phyloP scores from a whole-genome alignment of 2,113 vertebrate species.

The Camelus bactrianus region DNA sequence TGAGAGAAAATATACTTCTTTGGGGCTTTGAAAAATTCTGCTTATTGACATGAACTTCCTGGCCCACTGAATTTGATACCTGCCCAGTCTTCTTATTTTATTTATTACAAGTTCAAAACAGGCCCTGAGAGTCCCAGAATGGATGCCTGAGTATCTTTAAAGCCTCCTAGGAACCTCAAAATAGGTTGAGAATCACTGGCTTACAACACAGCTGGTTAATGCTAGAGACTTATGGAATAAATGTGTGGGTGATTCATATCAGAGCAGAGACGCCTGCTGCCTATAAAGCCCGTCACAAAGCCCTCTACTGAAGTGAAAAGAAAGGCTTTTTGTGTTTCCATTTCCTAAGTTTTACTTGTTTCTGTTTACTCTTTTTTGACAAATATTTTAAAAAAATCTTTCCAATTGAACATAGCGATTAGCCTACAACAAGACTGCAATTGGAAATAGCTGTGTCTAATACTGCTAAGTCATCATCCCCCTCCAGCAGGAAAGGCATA shows the following conservation, averaged over 20 bases:
- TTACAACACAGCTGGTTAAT: not conserved
- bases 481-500: not conserved
- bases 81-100: not conserved
- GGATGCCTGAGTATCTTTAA: not conserved
- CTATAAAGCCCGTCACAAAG: not conserved
- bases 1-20: not conserved
- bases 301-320: not conserved
- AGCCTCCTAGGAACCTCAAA: not conserved
- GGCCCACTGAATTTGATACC: not conserved
- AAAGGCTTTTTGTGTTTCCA: not conserved
- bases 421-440: slow-evolving; percentile 7
- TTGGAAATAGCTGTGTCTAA: slow-evolving; percentile 35
- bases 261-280: not conserved
- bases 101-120: not conserved
- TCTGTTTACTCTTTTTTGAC: not conserved
- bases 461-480: not conserved
- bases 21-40: not conserved
- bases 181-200: not conserved
- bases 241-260: not conserved
- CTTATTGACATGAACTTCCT: not conserved
- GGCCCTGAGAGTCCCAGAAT: not conserved
- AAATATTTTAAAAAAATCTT: not conserved
- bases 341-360: slow-evolving; percentile 47
- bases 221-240: not conserved
- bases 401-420: slow-evolving; percentile 31